Evolutionary conservation across 2,888 invertebrate species (phyloP).

Genomic region (Acholoe squamosa): DNA sequence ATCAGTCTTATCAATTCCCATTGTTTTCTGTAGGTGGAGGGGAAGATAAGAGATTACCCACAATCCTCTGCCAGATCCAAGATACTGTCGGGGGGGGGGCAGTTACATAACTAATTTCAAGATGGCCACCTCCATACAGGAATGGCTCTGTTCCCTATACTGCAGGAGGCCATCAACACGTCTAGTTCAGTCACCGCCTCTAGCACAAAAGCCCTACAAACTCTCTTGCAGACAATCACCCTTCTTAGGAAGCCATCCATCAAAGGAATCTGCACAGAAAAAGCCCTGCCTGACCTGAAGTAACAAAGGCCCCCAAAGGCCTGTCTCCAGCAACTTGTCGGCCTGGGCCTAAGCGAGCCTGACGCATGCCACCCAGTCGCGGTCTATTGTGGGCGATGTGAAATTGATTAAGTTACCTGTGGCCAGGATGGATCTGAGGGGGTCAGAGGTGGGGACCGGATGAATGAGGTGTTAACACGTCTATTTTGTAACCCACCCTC

Average conservation of each 20-base stretch:
- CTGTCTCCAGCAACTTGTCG: slow-evolving; percentile 51
- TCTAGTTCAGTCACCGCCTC: neutral
- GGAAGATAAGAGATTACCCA: no score
- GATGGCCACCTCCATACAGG: no score
- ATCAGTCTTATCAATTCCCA: no score
- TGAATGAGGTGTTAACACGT: slow-evolving; percentile 28
- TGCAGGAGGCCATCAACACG: no score
- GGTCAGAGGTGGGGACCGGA: slow-evolving; percentile 20
- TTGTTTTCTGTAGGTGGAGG: no score
- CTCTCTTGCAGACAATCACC: slow-evolving; percentile 33
- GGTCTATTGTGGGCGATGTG: slow-evolving; percentile 18
- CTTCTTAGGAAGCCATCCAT: slow-evolving; percentile 48
- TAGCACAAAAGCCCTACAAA: slow-evolving; percentile 31
- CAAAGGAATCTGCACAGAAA: slow-evolving; percentile 42
- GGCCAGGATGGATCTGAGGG: slow-evolving; percentile 32
- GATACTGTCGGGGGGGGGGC: no score
- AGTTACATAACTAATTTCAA: no score
- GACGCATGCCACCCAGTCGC: slow-evolving; percentile 35
- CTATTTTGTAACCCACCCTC: slow-evolving; percentile 37
- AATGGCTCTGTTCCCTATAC: no score
- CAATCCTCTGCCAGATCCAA: no score
- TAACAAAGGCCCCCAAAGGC: slow-evolving; percentile 31
- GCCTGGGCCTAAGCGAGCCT: slow-evolving; percentile 13
- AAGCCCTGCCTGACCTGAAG: neutral
- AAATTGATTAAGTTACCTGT: slow-evolving; percentile 54